A percentile compares a stretch with the other conserved stretches of the same genome.
Evolutionary conservation across 2,113 vertebrate species (phyloP).

Genomic region (Fregetta grallaria): DNA sequence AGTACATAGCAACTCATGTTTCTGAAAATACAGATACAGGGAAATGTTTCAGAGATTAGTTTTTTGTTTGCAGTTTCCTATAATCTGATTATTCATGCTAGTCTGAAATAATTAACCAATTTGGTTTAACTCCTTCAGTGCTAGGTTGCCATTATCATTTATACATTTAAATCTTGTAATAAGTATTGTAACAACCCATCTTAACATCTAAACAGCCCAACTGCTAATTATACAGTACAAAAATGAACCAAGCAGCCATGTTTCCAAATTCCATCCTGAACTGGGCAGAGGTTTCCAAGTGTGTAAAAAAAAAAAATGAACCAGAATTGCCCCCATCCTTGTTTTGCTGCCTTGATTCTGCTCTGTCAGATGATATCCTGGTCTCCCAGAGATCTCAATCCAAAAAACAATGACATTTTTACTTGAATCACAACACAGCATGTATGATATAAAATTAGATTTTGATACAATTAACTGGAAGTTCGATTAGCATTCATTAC

Average conservation of each 20-base stretch:
- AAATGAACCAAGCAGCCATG: neutral
- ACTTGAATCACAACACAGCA: neutral
- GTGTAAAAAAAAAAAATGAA: neutral
- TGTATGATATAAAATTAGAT: neutral
- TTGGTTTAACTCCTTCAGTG: conserved; percentile 9
- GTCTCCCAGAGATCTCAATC: neutral
- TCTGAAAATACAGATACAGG: conserved; percentile 38
- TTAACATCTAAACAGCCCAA: neutral
- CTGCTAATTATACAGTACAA: neutral
- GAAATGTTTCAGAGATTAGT: conserved; percentile 14
- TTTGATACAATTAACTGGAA: neutral
- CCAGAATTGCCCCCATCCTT: neutral
- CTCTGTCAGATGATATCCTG: neutral
- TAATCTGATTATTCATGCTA: conserved; percentile 45
- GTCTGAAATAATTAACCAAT: conserved; percentile 29
- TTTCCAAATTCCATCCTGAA: neutral
- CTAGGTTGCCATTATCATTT: conserved; percentile 8
- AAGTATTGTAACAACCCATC: conserved; percentile 6
- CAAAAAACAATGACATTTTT: neutral
- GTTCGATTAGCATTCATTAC: neutral
- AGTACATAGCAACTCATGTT: neutral
- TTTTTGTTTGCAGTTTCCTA: conserved; percentile 48
- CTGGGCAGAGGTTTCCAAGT: neutral
- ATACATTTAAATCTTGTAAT: conserved; percentile 6
- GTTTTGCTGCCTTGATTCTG: neutral